Evolutionary conservation across 2,113 vertebrate genomes (phyloP), one percentile per base, ranked within the genome.

Genomic region (Columba janthina): DNA sequence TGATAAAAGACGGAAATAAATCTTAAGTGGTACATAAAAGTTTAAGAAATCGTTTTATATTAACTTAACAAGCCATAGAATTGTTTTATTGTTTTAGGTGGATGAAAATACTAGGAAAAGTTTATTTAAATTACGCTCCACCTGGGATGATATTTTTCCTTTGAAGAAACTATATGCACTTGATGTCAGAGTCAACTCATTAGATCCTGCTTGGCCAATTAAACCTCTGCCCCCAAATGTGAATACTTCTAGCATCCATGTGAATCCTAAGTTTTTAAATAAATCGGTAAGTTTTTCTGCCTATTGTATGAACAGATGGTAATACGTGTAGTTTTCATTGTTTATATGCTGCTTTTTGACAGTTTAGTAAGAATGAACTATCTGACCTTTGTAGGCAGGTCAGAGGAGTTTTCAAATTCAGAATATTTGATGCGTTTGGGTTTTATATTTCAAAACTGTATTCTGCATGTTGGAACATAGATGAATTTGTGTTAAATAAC

Each of bases 91-190:
- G 97, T 98, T 98, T 97, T 98, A 99, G 99, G 99, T 99, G 98
- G 99, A 99, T 97, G 99, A 99, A 97, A 99, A 98, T 98, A 99
- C 98, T 96, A 99, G 99, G 96, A 99, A 99, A 98, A 99, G 99
- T 98, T 99, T 99, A 97, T 99, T 99, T 99, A 99, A 99, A 96
- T 98, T 99, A 93, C 99, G 99, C 61, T 99, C 99, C 26, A 99
- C 99, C 46, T 99, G 99, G 99, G 99, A 99, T 95, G 99, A 99
- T 22, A 99, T 99, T 97, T 99, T 99, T 93, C 99, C 99, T 38
- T 98, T 99, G 96, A 99, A 99, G 98, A 99, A 99, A 96, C 98
- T 99, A 31, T 99, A 99, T 96, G 98, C 99, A 61, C 98, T 99
- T 96, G 99, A 99, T 94, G 98, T 99, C 61, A 98, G 98, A 97